Evolutionary conservation across 2,113 vertebrate genomes (phyloP).

Genomic region (Pogonocichla stellata): DNA sequence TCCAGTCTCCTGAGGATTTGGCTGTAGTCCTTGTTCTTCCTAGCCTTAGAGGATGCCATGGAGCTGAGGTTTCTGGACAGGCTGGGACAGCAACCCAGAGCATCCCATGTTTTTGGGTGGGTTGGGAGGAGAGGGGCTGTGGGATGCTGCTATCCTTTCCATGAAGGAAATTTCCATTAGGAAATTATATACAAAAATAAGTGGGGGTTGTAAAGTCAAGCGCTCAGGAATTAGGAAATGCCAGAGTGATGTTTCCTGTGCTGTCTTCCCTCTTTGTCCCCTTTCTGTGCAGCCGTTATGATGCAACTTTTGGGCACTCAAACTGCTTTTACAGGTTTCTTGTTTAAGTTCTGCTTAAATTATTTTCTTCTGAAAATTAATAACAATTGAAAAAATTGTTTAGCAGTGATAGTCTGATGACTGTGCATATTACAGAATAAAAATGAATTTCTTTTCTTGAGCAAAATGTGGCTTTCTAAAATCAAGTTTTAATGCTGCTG

Average conservation of each 20-base stretch:
- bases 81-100: not conserved
- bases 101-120: not conserved
- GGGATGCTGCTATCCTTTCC: not conserved
- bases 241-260: conserved; percentile 26
- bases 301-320: not conserved
- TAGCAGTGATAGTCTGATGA: not conserved
- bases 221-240: conserved; percentile 38
- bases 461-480: not conserved
- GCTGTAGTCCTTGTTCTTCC: not conserved
- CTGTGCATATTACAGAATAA: not conserved
- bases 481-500: not conserved
- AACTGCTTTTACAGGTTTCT: not conserved
- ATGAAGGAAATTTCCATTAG: not conserved
- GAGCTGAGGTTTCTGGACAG: not conserved
- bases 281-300: not conserved
- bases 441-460: not conserved
- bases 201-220: not conserved
- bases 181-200: conserved; percentile 3
- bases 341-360: not conserved
- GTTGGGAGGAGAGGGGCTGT: not conserved
- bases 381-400: not conserved
- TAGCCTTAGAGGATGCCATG: not conserved
- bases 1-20: not conserved
- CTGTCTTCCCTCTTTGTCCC: not conserved
- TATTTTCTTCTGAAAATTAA: not conserved